Evolutionary conservation across 1,140 invertebrate genomes (phyloP), one percentile per base, ranked within the genome.

Genomic region (Eufriesea mexicana): DNA sequence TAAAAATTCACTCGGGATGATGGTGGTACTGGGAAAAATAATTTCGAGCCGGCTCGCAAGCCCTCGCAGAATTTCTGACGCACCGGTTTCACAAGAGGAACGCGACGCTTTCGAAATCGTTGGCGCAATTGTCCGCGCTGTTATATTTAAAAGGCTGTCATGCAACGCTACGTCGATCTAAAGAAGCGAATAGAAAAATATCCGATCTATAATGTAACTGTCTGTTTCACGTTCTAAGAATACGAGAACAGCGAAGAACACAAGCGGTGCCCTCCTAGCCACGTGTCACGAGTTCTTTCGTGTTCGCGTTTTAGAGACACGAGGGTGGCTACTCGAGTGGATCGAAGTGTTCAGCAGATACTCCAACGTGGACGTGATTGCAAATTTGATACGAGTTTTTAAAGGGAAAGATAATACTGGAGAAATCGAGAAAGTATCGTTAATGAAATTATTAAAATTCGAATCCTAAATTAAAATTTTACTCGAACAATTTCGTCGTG

Each of bases 141-240:
- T 57, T 84, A 70, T 67, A 72, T 72, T 55, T 62, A 79, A 67
- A 62, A 66, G n/a, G 57, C 55, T 61, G 20, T 61, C 54, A 62
- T 45, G 57, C 51, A 51, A 47, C 62, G 47, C 25, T 84, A 74
- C 45, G 42, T 18, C 25, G 59, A 61, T 42, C 47, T 70, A 54
- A 70, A 74, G 45, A 67, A 70, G 55, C 76, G 28, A 57, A 59
- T 80, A 85, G 35, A 86, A 86, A 85, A 80, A 80, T 86, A 79
- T 55, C 25, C 10, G 42, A 45, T 77, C 49, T 67, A 51, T 77
- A 54, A 54, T 51, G 10, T 64, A n/a, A 76, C 47, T 67, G 16
- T 45, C 16, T 42, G 28, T 25, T 77, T 45, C 14, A 45, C 35
- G 54, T 45, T 54, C 49, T 66, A 77, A 77, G 35, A 54, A 67